Evolutionary conservation across 2,888 invertebrate species (phyloP).

Genomic region (Polyploca ridens): DNA sequence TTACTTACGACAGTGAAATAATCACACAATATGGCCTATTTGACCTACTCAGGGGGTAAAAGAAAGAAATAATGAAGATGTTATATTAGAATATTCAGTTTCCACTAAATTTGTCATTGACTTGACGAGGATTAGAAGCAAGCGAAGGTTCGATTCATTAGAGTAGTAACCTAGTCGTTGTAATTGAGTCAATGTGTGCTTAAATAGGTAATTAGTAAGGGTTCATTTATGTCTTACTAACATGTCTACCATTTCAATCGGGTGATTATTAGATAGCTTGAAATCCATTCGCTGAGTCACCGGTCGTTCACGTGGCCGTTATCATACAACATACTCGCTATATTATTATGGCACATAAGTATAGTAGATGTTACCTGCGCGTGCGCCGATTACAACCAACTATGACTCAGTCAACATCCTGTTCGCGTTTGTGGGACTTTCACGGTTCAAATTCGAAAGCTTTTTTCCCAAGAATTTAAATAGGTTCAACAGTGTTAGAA

Average conservation of each 20-base stretch:
- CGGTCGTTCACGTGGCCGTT: slow-evolving; percentile 73
- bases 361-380: slow-evolving; percentile 73
- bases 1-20: too few species aligned
- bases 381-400: slow-evolving; percentile 67
- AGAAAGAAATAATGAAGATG: too few species aligned
- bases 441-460: slow-evolving; percentile 49
- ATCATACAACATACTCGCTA: slow-evolving; percentile 60
- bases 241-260: neutral
- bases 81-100: too few species aligned
- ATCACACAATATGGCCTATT: too few species aligned
- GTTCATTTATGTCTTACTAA: slow-evolving; percentile 20
- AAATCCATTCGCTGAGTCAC: slow-evolving; percentile 61
- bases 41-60: too few species aligned
- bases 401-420: slow-evolving; percentile 75
- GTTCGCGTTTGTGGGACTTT: slow-evolving; percentile 75
- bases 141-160: too few species aligned
- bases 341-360: slow-evolving; percentile 57
- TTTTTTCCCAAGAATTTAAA: slow-evolving; percentile 30
- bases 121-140: too few species aligned
- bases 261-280: slow-evolving; percentile 21
- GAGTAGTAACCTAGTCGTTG: too few species aligned
- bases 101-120: too few species aligned
- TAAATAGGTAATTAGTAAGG: slow-evolving; percentile 1
- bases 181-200: too few species aligned
- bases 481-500: too few species aligned